Percentiles rank a stretch among this genome's conserved stretches.
phyloP scores from a whole-genome alignment of 2,113 vertebrate species.

The Chelonoidis abingdonii region DNA sequence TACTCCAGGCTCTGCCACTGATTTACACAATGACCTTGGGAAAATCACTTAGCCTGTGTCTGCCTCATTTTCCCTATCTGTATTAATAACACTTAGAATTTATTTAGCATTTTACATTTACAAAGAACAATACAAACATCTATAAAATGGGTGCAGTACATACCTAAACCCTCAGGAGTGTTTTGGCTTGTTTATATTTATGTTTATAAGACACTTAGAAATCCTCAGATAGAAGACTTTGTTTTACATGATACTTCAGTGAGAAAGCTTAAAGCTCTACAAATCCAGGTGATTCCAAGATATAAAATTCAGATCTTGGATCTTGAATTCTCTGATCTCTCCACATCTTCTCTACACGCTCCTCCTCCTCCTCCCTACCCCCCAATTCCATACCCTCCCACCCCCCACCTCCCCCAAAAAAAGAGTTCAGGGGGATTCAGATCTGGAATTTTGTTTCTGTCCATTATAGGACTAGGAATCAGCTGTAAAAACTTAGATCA shows the following conservation, averaged over 20 bases:
- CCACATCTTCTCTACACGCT: background rate
- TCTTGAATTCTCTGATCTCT: background rate
- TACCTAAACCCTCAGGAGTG: background rate
- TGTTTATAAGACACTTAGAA: background rate
- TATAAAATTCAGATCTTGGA: background rate
- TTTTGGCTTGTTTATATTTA: background rate
- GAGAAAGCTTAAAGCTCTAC: background rate
- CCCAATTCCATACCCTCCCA: no score
- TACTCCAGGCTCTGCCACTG: background rate
- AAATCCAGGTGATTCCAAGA: background rate
- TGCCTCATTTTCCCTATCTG: background rate
- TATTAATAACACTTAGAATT: background rate
- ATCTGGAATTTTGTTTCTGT: background rate
- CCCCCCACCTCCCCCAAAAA: background rate
- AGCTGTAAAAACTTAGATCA: background rate
- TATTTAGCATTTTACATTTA: background rate
- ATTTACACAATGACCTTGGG: background rate
- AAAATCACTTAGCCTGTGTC: constrained; percentile 7
- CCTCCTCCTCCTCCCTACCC: background rate
- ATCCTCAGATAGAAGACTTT: background rate
- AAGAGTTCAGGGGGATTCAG: background rate
- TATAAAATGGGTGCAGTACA: background rate
- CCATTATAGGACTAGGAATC: background rate
- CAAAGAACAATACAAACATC: background rate
- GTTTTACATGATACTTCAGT: background rate